Percentiles rank a stretch among this genome's conserved stretches.
These are phyloP conservation scores for Plemyria rubiginata DNA, from an alignment of 2,888 invertebrate species.

Conservation along the genomic window DNA sequence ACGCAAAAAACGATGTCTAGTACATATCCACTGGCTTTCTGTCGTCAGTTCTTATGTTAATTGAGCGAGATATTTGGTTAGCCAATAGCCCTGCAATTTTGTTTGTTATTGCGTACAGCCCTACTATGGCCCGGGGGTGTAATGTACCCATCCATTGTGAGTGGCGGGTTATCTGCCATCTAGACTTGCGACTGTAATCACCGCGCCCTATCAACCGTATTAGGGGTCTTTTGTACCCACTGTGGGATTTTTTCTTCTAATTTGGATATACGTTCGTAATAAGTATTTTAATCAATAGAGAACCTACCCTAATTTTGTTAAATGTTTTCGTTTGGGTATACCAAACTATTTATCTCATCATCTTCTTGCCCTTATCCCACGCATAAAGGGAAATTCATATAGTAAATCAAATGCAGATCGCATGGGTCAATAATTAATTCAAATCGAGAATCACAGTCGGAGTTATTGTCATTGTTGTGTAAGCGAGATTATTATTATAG, in stretches of 20 bases:
- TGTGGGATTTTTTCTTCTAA: constrained; percentile 39
- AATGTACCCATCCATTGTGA: constrained; percentile 57
- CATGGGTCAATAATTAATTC: constrained; percentile 10
- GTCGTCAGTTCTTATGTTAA: neutral
- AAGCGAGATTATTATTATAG: constrained; percentile 9
- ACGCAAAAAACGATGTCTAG: neutral
- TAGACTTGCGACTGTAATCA: constrained; percentile 73
- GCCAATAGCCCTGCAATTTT: constrained; percentile 7
- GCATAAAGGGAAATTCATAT: too few relatives aligned
- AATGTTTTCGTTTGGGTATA: neutral
- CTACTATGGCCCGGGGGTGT: constrained; percentile 65
- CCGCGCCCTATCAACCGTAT: constrained; percentile 53
- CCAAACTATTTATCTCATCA: neutral
- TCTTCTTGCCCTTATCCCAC: too few relatives aligned
- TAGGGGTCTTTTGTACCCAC: constrained; percentile 47
- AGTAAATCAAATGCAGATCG: neutral
- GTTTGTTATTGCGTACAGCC: constrained; percentile 52
- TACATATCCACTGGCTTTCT: neutral
- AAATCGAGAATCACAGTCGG: neutral
- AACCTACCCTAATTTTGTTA: neutral
- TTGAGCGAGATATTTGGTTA: constrained; percentile 16
- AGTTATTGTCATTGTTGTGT: neutral
- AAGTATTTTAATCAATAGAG: constrained; percentile 9
- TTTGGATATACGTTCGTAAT: constrained; percentile 28
- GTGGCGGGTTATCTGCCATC: constrained; percentile 73